Percentiles rank a stretch among this genome's conserved stretches.
Evolutionary conservation across 1,140 invertebrate genomes (phyloP).

Genomic region (Plodia interpunctella): DNA sequence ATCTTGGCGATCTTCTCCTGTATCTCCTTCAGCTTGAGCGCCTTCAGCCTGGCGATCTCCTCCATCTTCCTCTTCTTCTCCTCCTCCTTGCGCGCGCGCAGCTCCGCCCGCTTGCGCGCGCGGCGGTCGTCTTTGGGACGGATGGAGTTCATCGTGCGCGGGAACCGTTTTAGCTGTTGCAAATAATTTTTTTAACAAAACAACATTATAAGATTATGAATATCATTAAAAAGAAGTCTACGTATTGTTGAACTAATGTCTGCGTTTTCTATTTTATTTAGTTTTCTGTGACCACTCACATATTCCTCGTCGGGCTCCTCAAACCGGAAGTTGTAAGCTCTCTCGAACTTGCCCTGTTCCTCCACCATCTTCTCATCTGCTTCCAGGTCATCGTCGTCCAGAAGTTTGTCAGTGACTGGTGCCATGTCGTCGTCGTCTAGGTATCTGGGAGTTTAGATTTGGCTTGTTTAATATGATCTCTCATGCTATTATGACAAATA

Average conservation of each 20-base stretch:
- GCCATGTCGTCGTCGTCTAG: conserved; percentile 79
- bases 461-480: too few species aligned
- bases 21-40: conserved; percentile 93
- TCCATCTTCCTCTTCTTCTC: conserved; percentile 91
- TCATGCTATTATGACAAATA: too few species aligned
- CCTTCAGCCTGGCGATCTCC: conserved; percentile 91
- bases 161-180: conserved; percentile 89
- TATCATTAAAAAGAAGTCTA: too few species aligned
- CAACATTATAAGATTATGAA: too few species aligned
- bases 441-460: conserved; percentile 60
- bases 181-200: background rate
- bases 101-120: conserved; percentile 85
- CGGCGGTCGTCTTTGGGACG: conserved; percentile 88
- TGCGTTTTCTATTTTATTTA: too few species aligned
- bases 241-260: too few species aligned
- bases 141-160: conserved; percentile 91
- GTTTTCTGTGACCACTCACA: conserved; percentile 78
- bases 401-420: conserved; percentile 46
- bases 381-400: conserved; percentile 81
- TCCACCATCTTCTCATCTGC: conserved; percentile 90
- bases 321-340: conserved; percentile 97
- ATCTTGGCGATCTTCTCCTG: conserved; percentile 91
- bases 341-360: conserved; percentile 93
- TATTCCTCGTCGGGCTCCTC: conserved; percentile 97
- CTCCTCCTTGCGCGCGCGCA: conserved; percentile 87